These are phyloP conservation scores for Lutraria rhynchaena DNA, from an alignment of 1,140 invertebrate genomes.

Conservation along the genomic window DNA sequence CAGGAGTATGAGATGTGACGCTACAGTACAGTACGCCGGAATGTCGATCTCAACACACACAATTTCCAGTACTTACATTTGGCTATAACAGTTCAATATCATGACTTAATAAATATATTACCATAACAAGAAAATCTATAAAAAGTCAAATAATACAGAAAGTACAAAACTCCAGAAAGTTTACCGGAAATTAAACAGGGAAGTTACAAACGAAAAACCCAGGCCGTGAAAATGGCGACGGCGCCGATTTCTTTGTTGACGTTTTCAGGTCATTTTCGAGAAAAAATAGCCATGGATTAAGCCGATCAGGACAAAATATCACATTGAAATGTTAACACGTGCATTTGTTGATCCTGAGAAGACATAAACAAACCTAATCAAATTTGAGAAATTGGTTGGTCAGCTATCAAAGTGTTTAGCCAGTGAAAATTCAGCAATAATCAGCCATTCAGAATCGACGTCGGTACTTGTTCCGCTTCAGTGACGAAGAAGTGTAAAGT, in stretches of 20 bases:
- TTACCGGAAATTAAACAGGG: neutral
- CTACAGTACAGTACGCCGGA: too few relatives aligned
- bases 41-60: too few relatives aligned
- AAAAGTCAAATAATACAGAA: too few relatives aligned
- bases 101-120: too few relatives aligned
- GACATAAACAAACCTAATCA: constrained; percentile 79
- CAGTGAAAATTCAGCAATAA: constrained; percentile 79
- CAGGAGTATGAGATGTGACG: too few relatives aligned
- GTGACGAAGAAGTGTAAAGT: too few relatives aligned
- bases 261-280: constrained; percentile 5
- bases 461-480: neutral
- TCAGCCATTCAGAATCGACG: constrained; percentile 72
- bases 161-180: too few relatives aligned
- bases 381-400: constrained; percentile 81
- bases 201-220: constrained; percentile 3
- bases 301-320: neutral
- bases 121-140: too few relatives aligned
- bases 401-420: constrained; percentile 71
- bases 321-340: constrained; percentile 65
- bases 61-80: too few relatives aligned
- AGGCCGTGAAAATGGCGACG: constrained; percentile 15
- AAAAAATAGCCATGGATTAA: too few relatives aligned
- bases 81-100: too few relatives aligned
- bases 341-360: constrained; percentile 70
- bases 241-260: constrained; percentile 32